These are phyloP conservation scores for Neodiprion virginianus DNA, from an alignment of 1,140 invertebrate species.

Conservation along the genomic window DNA sequence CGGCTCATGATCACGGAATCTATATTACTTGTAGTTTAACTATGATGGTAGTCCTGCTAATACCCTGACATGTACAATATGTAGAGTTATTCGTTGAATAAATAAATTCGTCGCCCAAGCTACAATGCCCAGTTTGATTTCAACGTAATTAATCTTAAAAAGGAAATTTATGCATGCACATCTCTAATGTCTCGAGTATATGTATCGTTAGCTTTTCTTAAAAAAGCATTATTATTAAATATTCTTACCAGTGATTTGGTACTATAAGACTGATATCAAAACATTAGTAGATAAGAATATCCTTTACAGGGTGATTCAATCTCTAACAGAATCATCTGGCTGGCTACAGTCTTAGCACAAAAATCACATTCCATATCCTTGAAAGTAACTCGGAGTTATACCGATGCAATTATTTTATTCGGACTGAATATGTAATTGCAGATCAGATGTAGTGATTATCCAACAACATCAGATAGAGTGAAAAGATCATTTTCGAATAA, in stretches of 20 bases:
- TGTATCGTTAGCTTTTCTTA: constrained; percentile 9
- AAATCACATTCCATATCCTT: background rate
- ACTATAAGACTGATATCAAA: background rate
- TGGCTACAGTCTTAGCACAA: too few species aligned
- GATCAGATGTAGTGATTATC: constrained; percentile 25
- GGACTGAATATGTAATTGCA: constrained; percentile 10
- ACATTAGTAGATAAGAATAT: constrained; percentile 4
- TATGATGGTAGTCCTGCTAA: too few species aligned
- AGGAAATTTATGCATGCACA: too few species aligned
- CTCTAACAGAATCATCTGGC: too few species aligned
- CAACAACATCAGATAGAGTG: constrained; percentile 18
- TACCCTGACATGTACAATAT: background rate
- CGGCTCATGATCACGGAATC: too few species aligned
- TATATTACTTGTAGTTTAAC: too few species aligned
- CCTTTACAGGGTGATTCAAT: background rate
- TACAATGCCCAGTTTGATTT: too few species aligned
- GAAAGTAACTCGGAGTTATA: constrained; percentile 3
- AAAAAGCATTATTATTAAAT: background rate
- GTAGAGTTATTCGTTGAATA: background rate
- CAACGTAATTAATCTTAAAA: too few species aligned
- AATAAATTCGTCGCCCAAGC: background rate
- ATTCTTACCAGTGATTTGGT: background rate
- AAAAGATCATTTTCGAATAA: too few species aligned
- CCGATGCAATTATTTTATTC: constrained; percentile 13
- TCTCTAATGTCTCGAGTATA: too few species aligned